Evolutionary conservation across 2,888 invertebrate genomes (phyloP).

Genomic region (Stegana nigrithorax): DNA sequence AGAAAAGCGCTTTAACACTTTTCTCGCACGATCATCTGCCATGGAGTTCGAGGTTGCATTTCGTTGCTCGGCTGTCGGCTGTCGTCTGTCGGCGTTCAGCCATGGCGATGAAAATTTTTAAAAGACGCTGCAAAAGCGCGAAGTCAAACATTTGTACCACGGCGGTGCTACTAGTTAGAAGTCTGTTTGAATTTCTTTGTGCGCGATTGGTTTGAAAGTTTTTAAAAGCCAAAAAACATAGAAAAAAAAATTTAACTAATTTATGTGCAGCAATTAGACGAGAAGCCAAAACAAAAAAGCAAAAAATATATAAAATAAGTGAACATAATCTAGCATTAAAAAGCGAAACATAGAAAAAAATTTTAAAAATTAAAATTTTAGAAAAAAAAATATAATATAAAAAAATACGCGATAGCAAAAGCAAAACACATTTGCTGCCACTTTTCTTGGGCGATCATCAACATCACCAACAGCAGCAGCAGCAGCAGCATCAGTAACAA

Average conservation of each 20-base stretch:
- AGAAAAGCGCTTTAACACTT: conserved; percentile 36
- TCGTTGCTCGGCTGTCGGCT: conserved; percentile 22
- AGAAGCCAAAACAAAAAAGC: conserved; percentile 11
- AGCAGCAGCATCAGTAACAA: no score
- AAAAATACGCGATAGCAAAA: no score
- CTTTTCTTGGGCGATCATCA: no score
- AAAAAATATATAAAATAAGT: conserved; percentile 19
- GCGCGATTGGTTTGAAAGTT: no score
- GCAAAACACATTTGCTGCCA: no score
- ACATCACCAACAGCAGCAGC: no score
- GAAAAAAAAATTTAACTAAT: no score
- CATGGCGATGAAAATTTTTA: conserved; percentile 65
- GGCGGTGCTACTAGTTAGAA: conserved; percentile 66
- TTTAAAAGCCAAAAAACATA: no score
- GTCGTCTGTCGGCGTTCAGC: no score
- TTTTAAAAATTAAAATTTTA: no score
- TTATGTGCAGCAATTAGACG: no score
- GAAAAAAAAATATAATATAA: conserved; percentile 20
- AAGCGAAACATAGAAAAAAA: conserved; percentile 19
- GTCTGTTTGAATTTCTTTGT: conserved; percentile 35
- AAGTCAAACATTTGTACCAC: conserved; percentile 68
- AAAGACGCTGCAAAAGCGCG: conserved; percentile 68
- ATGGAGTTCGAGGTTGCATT: conserved; percentile 10
- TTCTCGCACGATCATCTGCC: background rate
- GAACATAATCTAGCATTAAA: conserved; percentile 17